Evolutionary conservation across 1,140 invertebrate species (phyloP), one percentile per base, ranked within the genome.

Genomic region (Drosophila carrolli): DNA sequence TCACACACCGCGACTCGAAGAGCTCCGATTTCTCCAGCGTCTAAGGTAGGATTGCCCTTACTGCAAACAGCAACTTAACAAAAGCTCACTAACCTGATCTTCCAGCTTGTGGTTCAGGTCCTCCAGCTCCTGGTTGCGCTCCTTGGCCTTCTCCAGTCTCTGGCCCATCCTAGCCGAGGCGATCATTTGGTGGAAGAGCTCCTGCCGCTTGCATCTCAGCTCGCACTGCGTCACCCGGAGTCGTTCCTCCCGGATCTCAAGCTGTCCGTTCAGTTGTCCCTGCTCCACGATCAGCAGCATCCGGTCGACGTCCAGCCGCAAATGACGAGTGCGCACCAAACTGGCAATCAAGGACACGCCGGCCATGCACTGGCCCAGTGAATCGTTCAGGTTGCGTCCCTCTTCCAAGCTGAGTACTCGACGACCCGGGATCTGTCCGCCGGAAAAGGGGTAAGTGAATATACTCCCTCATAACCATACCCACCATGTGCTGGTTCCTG

Each of bases 111-210:
- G 32, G 50, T 53, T 35, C 4, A 10, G 50, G 14, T 37, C 10
- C 50, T 53, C 50, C 32, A 53, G 14, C 14, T 11, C 32, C 14
- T 53, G 32, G 32, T 10, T 37, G 50, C 50, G 50, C 32, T 53
- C 10, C 32, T 11, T 16, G 50, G 32, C 50, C 5, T 10, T 29
- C 9, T 14, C 50, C 50, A 53, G 5, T 6, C 14, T 35, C 14
- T 53, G 50, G 32, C 9, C 16, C 32, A 53, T 37, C 2, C 32
- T 11, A 10, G 32, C 35, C 10, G 50, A 11, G 9, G 4, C 32
- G 2, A 14, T 37, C 14, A 11, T 37, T 5, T 53, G 50, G 14
- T 53, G 14, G 10, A 37, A 11, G 10, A 53, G 9, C 32, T 53
- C 50, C 38, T 11, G 38, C 1, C 38, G 38, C 38, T 40, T 40